phyloP scores from a whole-genome alignment of 2,113 vertebrate species.

The Poecile atricapillus region DNA sequence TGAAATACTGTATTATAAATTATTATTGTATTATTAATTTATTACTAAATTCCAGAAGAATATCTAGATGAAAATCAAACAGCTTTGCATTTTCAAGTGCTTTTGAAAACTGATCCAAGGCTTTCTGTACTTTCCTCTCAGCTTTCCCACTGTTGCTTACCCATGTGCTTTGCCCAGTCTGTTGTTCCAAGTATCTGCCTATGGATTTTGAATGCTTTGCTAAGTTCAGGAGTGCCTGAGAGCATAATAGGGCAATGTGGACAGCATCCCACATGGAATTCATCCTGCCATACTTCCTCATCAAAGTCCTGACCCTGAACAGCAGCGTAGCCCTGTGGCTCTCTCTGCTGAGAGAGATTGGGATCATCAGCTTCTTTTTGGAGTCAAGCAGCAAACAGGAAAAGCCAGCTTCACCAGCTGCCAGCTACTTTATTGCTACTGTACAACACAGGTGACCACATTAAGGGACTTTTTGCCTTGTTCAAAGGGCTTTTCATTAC shows the following conservation, averaged over 20 bases:
- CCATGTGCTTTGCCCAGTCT: background rate
- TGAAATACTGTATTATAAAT: background rate
- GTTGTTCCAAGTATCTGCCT: background rate
- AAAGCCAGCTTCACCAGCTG: background rate
- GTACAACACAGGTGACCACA: background rate
- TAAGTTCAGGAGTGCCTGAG: background rate
- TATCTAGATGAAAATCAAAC: background rate
- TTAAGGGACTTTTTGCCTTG: background rate
- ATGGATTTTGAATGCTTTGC: background rate
- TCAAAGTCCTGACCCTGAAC: background rate
- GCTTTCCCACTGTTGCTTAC: background rate
- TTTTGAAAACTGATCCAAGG: background rate
- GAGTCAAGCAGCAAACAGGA: background rate
- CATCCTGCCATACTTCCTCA: background rate
- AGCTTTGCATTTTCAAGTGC: background rate
- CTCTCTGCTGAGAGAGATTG: background rate
- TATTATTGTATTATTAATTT: background rate
- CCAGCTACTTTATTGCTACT: background rate
- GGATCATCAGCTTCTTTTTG: background rate
- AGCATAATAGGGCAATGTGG: accelerated
- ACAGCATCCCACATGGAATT: background rate
- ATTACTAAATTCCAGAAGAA: background rate
- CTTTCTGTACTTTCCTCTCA: background rate
- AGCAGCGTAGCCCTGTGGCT: background rate
- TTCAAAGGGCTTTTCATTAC: background rate